Base-by-base conservation (phyloP, 2,113 vertebrate species). In the Protobothrops flavoviridis region DNA sequence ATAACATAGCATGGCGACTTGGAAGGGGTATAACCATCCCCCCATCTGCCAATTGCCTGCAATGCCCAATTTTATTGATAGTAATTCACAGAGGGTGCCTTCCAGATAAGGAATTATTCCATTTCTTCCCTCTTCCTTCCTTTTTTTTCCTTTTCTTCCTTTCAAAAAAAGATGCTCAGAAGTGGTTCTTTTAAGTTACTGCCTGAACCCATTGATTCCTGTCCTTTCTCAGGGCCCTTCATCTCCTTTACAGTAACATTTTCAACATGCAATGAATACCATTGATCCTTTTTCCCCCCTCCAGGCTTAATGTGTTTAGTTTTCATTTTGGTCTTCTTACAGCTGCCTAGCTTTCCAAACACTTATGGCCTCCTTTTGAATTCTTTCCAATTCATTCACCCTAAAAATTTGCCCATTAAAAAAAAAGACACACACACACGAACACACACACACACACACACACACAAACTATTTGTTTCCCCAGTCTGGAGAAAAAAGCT, bases 291-390 rank as follows among this genome's bases (percentile, higher is more conserved):
- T 29, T 39, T 56, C 23, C 45, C n/a, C 1, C 91, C n/a, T 90
- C 74, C 55, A 39, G 74, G 88, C 74, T 93, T 90, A 52, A 90
- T 90, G 88, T 93, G 59, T 74, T 89, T 89, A 39, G 69, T 74
- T 93, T n/a, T 93, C 74, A 21, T 93, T 93, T 39, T 90, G 88
- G 88, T 90, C 74, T 29, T 4, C 43, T 89, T 89, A 61, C 11
- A 86, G 86, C 90, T 90, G 89, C 90, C 74, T 93, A 86, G 88
- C 74, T 61, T 90, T 86, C 55, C 85, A 86, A 90, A 93, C 74
- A 93, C 92, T 90, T 43, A 89, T 90, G 90, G 88, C 74, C 85
- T 89, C 69, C 53, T 45, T 93, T 93, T 93, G 88, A 93, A 90
- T 86, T 81, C 23, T 61, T 89, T 93, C 88, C 92, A 93, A 61